Evolutionary conservation across 1,140 invertebrate genomes (phyloP), one percentile per base, ranked within the genome.

Genomic region (Drosophila kanapiae): DNA sequence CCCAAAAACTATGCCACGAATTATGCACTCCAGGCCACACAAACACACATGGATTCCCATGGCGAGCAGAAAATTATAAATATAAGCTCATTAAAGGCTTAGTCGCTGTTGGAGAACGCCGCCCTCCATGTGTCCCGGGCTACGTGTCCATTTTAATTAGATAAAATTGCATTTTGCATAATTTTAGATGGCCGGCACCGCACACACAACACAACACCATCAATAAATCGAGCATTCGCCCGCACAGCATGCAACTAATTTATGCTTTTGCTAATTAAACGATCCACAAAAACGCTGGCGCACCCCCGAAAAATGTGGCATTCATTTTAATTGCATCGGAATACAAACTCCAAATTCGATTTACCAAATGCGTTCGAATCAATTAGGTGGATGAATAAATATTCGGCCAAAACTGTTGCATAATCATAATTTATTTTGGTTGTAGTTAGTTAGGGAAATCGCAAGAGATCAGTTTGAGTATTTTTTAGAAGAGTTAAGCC

Each of bases 31-130:
- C 14, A 37, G 11, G 5, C 62, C 48, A n/a, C 35, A 43, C 37
- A 23, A 11, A 38, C 43, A 63, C 40, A 10, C 37, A 48, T 35
- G 51, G 35, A 53, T 42, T 57, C 43, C 18, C 45, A 67, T 18
- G 16, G 61, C 42, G 43, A 67, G 62, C 49, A 58, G 60, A 78
- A 78, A 78, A 74, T 85, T 69, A 85, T 85, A 85, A 85, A 85
- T 85, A 81, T 85, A 85, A 85, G 82, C 82, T 85, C 82, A 85
- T 85, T 85, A 85, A 85, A 81, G 68, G 82, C 82, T 85, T 78
- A 84, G 74, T 65, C 76, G 61, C 58, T 54, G 40, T 49, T 53
- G 67, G 67, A 70, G 67, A 31, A 29, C 11, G 27, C 59, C 29
- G 27, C 40, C 38, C 18, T 33, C 31, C 53, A 10, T 45, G 11